Percentiles rank a stretch among this genome's conserved stretches.
Evolutionary conservation across 2,797 vertebrate species (phyloP).

Genomic region (Fratercula arctica): DNA sequence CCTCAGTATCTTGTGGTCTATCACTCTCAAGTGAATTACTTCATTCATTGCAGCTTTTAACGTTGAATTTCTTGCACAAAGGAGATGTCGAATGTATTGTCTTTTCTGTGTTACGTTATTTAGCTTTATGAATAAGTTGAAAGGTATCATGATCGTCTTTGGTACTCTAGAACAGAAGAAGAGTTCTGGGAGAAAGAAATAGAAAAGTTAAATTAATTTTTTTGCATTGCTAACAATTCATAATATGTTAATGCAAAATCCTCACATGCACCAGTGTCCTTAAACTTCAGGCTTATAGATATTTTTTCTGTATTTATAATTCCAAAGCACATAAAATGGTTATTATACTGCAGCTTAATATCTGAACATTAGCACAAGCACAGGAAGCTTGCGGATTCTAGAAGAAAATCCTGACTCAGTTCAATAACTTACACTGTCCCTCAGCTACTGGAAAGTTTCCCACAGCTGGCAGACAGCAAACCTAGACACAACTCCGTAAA

Average conservation of each 20-base stretch:
- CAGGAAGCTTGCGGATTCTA: background rate
- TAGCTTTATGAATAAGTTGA: conserved; percentile 13
- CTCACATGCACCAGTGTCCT: background rate
- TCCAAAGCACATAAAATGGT: background rate
- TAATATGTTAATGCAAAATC: background rate
- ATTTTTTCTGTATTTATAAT: background rate
- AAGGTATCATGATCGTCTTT: background rate
- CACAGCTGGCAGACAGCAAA: background rate
- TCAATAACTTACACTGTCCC: background rate
- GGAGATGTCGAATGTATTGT: background rate
- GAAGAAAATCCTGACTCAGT: background rate
- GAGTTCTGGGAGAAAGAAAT: background rate
- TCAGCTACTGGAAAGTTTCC: background rate
- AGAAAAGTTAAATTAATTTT: background rate
- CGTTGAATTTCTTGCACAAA: background rate
- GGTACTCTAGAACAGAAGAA: background rate
- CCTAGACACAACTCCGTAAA: background rate
- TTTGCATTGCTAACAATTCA: background rate
- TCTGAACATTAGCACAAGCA: background rate
- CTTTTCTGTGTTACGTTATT: background rate
- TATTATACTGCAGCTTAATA: background rate
- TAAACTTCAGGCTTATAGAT: background rate
- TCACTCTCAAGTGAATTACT: background rate
- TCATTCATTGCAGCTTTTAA: conserved; percentile 5
- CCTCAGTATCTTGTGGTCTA: background rate